Base-by-base conservation (phyloP, 1,140 invertebrate species). In the Caenorhabditis remanei region DNA sequence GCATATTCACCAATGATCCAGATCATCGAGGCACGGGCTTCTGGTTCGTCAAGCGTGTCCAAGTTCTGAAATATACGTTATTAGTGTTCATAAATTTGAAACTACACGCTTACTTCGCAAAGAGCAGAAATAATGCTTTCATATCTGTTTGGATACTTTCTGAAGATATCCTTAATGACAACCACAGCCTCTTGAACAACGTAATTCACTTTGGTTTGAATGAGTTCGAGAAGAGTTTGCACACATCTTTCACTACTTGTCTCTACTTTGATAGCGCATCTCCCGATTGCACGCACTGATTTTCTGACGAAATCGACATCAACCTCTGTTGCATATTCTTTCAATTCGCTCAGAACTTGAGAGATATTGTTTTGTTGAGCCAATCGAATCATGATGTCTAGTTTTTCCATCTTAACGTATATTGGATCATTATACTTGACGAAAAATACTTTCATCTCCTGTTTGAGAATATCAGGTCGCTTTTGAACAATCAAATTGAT, bases 351-450 rank as follows among this genome's bases (percentile, higher is more conserved):
- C 0, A 99, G 94, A 75, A 99, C 98, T 93, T 99, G 98, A 2
- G 97, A 96, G 90, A 99, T 99, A 93, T 99, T 99, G 4, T 96
- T 95, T 93, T 99, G 97, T 75, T 97, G 98, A 11, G 98, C 98
- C 84, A 99, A 94, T 46, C 98, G 95, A 90, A 99, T 99, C 98
- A 99, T 99, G 83, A 99, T 99, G 93, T 99, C 98, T 90, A 99
- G 93, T 93, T 99, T 99, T 93, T 99, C 98, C 82, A 99, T 94
- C 93, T 99, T 99, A 5, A 99, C 98, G 93, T 99, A 99, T 93
- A 99, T 99, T 11, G 98, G 98, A 94, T 99, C 98, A 93, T 99
- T 99, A 94, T 99, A 99, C 92, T 99, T 99, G 19, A 99, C 98
- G 93, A 99, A 99, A 94, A 99, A 99, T 2, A 87, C 87, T 94